phyloP scores from a whole-genome alignment of 2,888 invertebrate species.

The Andrena flavipes region DNA sequence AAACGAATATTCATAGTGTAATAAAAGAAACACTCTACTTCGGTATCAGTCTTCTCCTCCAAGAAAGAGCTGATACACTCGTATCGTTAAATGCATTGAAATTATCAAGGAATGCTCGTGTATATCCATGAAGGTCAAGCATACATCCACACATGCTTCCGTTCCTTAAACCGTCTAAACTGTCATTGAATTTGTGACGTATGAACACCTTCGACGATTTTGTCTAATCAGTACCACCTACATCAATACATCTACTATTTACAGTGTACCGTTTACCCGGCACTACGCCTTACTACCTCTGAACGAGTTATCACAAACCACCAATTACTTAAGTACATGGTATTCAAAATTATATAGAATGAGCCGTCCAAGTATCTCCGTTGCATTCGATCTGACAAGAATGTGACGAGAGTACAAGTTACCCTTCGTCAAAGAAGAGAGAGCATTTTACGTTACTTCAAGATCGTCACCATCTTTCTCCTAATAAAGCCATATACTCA shows the following conservation, averaged over 20 bases:
- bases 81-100: conserved; percentile 56
- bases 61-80: conserved; percentile 21
- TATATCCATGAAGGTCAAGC: background rate
- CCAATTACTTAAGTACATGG: conserved; percentile 29
- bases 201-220: conserved; percentile 53
- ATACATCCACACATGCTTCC: conserved; percentile 11
- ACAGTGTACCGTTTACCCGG: conserved; percentile 28
- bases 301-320: conserved; percentile 48
- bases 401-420: background rate
- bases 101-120: conserved; percentile 58
- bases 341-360: conserved; percentile 9
- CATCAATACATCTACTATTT: conserved; percentile 47
- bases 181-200: background rate
- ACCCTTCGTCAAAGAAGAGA: background rate
- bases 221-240: conserved; percentile 30
- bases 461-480: too few relatives aligned
- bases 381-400: background rate
- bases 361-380: background rate
- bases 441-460: too few relatives aligned
- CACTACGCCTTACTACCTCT: conserved; percentile 21
- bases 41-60: background rate
- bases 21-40: conserved; percentile 20
- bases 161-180: background rate
- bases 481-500: too few relatives aligned
- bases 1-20: conserved; percentile 2